Evolutionary conservation across 2,888 invertebrate species (phyloP).

Genomic region (Drosophila mulleri): DNA sequence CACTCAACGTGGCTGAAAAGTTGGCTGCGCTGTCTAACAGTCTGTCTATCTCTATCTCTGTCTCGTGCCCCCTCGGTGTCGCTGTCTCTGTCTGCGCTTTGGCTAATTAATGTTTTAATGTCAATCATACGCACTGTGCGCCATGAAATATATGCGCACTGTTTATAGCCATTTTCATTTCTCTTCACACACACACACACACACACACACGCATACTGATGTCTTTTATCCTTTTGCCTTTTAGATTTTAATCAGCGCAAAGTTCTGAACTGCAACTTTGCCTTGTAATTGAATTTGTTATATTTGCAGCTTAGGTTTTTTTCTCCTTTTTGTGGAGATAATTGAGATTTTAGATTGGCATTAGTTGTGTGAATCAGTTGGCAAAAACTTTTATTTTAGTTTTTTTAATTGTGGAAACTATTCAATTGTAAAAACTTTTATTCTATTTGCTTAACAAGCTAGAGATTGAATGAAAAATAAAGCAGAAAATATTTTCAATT

Average conservation of each 20-base stretch:
- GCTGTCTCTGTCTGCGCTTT: constrained; percentile 35
- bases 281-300: constrained; percentile 68
- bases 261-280: constrained; percentile 46
- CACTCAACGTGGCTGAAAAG: constrained; percentile 41
- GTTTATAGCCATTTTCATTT: constrained; percentile 63
- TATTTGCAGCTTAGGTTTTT: constrained; percentile 23
- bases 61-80: not conserved
- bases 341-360: constrained; percentile 46
- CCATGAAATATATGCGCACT: constrained; percentile 72
- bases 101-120: constrained; percentile 79
- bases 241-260: constrained; percentile 15
- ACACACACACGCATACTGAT: not conserved
- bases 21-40: constrained; percentile 35
- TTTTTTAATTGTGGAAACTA: not conserved
- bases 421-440: constrained; percentile 1
- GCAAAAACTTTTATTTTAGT: not conserved
- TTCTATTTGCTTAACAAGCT: not conserved
- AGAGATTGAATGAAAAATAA: not conserved
- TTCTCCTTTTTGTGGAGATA: constrained; percentile 16
- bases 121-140: constrained; percentile 78
- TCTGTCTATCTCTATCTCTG: not conserved
- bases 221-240: constrained; percentile 11
- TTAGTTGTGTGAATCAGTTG: constrained; percentile 37
- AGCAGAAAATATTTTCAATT: not conserved
- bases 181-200: constrained; percentile 1